Evolutionary conservation across 2,797 vertebrate genomes (phyloP).

Genomic region (Psittacula derbiana): DNA sequence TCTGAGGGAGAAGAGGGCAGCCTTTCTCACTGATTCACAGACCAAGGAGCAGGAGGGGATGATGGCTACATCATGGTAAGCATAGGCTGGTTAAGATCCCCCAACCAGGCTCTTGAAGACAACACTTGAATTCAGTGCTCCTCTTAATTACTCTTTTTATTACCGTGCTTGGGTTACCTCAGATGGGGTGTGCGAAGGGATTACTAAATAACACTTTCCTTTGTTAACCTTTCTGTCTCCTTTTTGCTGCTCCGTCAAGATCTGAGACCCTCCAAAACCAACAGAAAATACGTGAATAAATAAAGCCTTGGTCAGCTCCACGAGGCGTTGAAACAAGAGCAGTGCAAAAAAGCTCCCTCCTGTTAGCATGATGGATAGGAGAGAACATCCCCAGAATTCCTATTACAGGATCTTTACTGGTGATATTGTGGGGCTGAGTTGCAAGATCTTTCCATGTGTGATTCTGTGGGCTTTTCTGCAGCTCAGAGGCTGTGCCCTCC

Average conservation of each 20-base stretch:
- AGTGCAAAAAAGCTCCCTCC: neutral
- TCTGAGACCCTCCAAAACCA: neutral
- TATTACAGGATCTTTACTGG: neutral
- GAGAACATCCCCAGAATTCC: neutral
- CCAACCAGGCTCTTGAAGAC: neutral
- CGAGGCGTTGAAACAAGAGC: neutral
- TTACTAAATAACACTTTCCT: neutral
- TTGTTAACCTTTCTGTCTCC: neutral
- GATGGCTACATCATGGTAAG: fast-evolving
- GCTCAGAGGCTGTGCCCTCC: neutral
- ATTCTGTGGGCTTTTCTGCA: neutral
- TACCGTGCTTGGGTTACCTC: neutral
- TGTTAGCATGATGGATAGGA: neutral
- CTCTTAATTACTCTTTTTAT: neutral
- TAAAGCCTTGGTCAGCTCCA: neutral
- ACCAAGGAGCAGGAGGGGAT: neutral
- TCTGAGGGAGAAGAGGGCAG: neutral
- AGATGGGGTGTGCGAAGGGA: fast-evolving
- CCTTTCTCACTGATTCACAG: neutral
- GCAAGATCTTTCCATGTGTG: fast-evolving
- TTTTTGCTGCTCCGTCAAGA: neutral
- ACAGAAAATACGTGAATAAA: neutral
- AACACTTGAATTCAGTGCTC: neutral
- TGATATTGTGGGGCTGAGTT: fast-evolving
- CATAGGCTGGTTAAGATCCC: neutral